Conservation (phyloP, 2,113 vertebrate genomes). For the Aegypius monachus region DNA sequence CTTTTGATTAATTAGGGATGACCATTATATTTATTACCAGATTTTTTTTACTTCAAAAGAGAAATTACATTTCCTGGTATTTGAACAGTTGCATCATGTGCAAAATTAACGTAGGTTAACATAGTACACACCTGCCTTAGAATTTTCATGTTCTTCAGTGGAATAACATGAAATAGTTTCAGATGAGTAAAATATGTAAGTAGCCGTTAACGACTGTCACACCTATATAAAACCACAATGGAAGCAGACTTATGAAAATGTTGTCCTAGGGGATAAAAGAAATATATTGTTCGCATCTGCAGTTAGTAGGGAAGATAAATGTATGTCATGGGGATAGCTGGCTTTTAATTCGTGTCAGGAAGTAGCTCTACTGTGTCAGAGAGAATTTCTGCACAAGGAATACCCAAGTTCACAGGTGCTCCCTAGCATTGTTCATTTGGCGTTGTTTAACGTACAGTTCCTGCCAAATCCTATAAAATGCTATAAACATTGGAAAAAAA, state of each 20-base stretch:
- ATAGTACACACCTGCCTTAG: neutral
- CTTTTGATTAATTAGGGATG: neutral
- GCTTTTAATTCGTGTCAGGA: neutral
- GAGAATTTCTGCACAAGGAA: neutral
- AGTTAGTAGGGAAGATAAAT: neutral
- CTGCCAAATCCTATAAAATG: neutral
- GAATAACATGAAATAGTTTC: neutral
- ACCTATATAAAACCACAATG: neutral
- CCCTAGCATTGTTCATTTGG: neutral
- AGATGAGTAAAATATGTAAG: neutral
- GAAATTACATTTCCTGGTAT: constrained; percentile 16
- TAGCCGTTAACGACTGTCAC: neutral
- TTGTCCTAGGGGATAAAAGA: neutral
- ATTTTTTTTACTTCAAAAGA: neutral
- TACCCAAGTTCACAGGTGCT: neutral
- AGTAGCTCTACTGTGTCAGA: neutral
- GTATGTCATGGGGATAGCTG: neutral
- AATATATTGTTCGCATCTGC: neutral
- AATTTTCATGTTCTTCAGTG: neutral
- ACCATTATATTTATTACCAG: neutral
- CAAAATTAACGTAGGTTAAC: constrained; percentile 29
- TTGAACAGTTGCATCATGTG: constrained; percentile 2
- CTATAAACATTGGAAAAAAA: neutral
- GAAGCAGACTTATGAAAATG: neutral
- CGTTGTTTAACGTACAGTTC: neutral